These are phyloP conservation scores for Xanthia togata DNA, from an alignment of 2,888 invertebrate genomes.

Conservation along the genomic window DNA sequence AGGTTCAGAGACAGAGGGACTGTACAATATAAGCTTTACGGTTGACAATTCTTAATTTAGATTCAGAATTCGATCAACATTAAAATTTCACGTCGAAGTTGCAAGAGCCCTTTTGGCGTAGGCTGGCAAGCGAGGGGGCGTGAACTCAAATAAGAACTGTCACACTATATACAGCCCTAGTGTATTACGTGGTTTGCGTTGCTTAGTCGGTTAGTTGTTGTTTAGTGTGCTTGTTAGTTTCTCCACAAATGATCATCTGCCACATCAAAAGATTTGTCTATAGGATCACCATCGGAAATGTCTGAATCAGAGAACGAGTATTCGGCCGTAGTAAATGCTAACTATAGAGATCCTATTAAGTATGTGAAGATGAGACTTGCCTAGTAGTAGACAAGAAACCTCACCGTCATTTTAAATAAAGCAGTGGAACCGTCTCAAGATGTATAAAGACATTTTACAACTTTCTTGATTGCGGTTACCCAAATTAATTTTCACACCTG, in stretches of 20 bases:
- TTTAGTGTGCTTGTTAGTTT: neutral
- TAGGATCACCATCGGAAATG: neutral
- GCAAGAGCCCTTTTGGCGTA: neutral
- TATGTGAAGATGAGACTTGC: neutral
- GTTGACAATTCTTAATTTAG: constrained; percentile 2
- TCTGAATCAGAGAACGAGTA: neutral
- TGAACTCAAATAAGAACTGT: neutral
- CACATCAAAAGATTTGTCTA: neutral
- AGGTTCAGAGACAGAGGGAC: constrained; percentile 4
- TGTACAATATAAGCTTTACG: neutral
- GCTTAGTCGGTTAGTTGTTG: neutral
- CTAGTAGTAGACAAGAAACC: neutral
- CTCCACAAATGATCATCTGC: neutral
- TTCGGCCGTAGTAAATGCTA: neutral
- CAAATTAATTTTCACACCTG: neutral
- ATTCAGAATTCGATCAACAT: constrained; percentile 6
- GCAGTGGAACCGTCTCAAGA: neutral
- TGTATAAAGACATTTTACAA: neutral
- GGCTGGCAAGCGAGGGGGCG: no score
- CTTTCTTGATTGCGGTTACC: neutral
- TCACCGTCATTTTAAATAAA: neutral
- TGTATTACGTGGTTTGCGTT: neutral
- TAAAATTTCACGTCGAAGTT: no score
- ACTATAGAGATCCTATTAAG: neutral
- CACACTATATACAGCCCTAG: neutral